These are phyloP conservation scores for Porphyrio hochstetteri DNA, from an alignment of 2,113 vertebrate species.

Conservation along the genomic window DNA sequence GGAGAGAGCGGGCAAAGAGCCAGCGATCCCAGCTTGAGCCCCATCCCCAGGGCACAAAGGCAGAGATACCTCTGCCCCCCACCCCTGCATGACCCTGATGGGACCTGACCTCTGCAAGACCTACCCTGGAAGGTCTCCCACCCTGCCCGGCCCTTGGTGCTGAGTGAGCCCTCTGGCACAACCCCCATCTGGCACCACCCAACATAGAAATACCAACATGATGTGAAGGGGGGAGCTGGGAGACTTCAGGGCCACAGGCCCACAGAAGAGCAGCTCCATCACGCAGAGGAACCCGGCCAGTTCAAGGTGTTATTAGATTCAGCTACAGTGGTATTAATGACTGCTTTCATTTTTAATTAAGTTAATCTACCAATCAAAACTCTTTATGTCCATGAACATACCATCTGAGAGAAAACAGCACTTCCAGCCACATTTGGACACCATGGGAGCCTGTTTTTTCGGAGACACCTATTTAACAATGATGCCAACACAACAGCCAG, in stretches of 20 bases:
- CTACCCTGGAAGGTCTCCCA: background rate
- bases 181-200: background rate
- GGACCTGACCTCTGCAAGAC: rapidly evolving
- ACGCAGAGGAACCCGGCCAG: background rate
- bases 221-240: background rate
- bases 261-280: background rate
- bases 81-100: rapidly evolving
- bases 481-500: background rate
- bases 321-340: background rate
- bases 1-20: background rate
- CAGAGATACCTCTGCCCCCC: background rate
- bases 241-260: background rate
- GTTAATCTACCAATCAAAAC: background rate
- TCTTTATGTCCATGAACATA: background rate
- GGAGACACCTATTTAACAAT: background rate
- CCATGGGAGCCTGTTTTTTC: background rate
- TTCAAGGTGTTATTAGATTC: background rate
- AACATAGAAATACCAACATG: rapidly evolving
- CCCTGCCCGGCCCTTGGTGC: rapidly evolving
- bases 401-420: background rate
- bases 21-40: background rate
- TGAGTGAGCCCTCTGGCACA: background rate
- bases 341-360: background rate
- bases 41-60: background rate
- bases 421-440: background rate